These are phyloP conservation scores for Odontamblyopus rebecca DNA, from an alignment of 2,797 vertebrate species.

Conservation along the genomic window DNA sequence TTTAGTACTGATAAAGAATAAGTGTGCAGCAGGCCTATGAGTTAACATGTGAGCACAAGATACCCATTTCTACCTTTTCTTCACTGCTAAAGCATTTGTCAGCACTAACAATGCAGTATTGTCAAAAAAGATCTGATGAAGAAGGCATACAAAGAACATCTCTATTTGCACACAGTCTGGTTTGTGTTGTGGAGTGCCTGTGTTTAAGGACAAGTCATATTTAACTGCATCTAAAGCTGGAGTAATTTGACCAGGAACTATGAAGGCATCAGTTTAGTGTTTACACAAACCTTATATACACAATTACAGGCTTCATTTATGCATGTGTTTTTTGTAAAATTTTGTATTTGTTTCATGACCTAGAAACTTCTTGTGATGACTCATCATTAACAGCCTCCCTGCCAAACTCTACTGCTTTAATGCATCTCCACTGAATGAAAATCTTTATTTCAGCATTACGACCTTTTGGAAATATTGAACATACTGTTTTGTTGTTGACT, in stretches of 20 bases:
- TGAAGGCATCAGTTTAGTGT: background rate
- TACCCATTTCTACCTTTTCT: conserved; percentile 34
- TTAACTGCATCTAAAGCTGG: background rate
- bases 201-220: background rate
- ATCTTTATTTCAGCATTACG: conserved; percentile 44
- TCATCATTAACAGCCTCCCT: conserved; percentile 38
- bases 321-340: conserved; percentile 19
- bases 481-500: background rate
- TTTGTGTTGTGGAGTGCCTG: conserved; percentile 25
- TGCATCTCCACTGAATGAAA: conserved; percentile 40
- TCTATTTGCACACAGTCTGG: conserved; percentile 29
- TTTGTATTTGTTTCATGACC: conserved; percentile 28
- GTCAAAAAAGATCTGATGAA: conserved; percentile 40
- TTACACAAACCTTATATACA: background rate
- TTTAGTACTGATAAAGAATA: too few relatives aligned
- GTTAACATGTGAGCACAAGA: conserved; percentile 35
- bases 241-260: background rate
- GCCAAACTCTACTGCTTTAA: conserved; percentile 51
- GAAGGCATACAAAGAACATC: conserved; percentile 26
- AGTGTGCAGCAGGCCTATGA: conserved; percentile 1
- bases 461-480: conserved; percentile 30
- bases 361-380: conserved; percentile 53
- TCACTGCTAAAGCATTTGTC: conserved; percentile 28
- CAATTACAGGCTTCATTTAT: background rate
- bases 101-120: conserved; percentile 52